phyloP scores from a whole-genome alignment of 2,888 invertebrate genomes.

The Platerodrilus igneus region DNA sequence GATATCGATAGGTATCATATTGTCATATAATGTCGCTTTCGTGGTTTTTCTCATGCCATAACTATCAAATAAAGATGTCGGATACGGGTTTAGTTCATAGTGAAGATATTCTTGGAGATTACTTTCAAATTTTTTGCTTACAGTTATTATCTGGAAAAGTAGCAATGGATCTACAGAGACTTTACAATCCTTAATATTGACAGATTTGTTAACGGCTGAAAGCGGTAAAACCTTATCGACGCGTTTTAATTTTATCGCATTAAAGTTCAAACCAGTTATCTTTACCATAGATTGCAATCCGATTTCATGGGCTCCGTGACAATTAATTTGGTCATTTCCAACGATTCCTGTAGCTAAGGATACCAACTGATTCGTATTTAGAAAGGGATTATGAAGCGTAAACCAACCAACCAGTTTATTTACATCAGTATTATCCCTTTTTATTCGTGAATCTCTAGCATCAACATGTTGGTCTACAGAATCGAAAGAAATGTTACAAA shows the following conservation, averaged over 20 bases:
- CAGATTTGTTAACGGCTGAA: slow-evolving; percentile 24
- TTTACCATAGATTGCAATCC: slow-evolving; percentile 25
- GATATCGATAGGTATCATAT: no score
- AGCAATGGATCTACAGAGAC: slow-evolving; percentile 24
- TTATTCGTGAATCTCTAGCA: slow-evolving; percentile 17
- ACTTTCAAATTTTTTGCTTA: no score
- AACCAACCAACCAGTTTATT: slow-evolving; percentile 17
- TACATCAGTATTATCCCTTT: slow-evolving; percentile 10
- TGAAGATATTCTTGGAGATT: no score
- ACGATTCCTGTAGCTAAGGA: slow-evolving; percentile 33
- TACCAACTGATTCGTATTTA: slow-evolving; percentile 13
- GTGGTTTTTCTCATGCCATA: no score
- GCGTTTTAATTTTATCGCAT: slow-evolving; percentile 34
- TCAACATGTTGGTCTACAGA: slow-evolving; percentile 28
- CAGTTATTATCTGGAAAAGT: slow-evolving; percentile 28
- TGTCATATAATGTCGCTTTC: no score
- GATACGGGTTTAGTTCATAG: no score
- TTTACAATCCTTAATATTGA: slow-evolving; percentile 25
- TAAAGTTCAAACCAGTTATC: slow-evolving; percentile 21
- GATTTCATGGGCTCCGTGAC: slow-evolving; percentile 25
- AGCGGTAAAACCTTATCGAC: slow-evolving; percentile 30
- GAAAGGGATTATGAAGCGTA: slow-evolving; percentile 27
- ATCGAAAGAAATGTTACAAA: slow-evolving; percentile 25
- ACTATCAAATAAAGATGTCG: no score
- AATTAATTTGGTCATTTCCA: slow-evolving; percentile 32